Conservation (phyloP, 2,888 invertebrate genomes). For the Agrotis exclamationis region DNA sequence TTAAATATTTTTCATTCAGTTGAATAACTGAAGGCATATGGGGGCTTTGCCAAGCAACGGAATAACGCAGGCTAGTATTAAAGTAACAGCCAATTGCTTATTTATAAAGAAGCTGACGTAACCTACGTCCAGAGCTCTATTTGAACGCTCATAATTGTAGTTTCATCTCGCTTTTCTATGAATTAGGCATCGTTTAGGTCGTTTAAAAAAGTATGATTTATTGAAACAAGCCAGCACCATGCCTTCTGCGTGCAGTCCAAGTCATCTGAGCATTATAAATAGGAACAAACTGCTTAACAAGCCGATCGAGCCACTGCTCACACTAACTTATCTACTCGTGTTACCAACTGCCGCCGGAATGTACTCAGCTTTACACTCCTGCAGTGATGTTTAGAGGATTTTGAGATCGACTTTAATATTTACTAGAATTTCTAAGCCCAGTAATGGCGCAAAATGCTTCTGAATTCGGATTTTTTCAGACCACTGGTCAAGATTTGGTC, state of each 20-base stretch:
- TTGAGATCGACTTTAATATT: conserved; percentile 10
- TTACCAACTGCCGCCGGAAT: conserved; percentile 42
- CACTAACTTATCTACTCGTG: conserved; percentile 46
- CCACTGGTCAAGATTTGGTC: neutral
- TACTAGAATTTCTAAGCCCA: neutral
- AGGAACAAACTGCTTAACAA: conserved; percentile 65
- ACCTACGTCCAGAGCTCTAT: too few relatives aligned
- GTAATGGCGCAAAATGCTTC: neutral
- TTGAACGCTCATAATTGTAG: neutral
- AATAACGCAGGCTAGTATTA: too few relatives aligned
- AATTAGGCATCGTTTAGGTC: too few relatives aligned
- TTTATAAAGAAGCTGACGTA: too few relatives aligned
- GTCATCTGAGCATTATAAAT: conserved; percentile 61
- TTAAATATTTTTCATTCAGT: too few relatives aligned
- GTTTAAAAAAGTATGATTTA: neutral
- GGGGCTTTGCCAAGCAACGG: too few relatives aligned
- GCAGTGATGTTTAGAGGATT: conserved; percentile 34
- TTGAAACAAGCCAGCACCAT: neutral
- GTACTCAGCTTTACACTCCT: conserved; percentile 45
- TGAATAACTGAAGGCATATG: too few relatives aligned
- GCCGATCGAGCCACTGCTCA: conserved; percentile 54
- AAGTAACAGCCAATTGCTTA: too few relatives aligned
- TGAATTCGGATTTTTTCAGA: neutral
- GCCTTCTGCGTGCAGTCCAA: neutral
- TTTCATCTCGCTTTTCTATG: neutral